Evolutionary conservation across 2,888 invertebrate species (phyloP).

Genomic region (Hydrotaea diabolus): DNA sequence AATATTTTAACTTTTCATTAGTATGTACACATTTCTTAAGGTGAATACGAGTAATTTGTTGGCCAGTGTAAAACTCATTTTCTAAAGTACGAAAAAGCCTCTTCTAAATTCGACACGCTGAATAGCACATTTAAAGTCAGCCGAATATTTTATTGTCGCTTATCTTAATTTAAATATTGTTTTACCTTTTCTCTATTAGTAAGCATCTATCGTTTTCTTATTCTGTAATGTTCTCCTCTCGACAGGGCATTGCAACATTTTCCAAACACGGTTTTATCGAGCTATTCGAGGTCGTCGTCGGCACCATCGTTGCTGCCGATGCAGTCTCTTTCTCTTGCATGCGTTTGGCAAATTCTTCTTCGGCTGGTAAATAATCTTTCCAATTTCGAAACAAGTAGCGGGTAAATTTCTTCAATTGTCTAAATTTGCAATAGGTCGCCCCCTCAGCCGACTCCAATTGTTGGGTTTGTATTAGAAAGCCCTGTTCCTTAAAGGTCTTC

Average conservation of each 20-base stretch:
- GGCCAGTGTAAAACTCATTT: neutral
- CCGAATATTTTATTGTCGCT: too few species aligned
- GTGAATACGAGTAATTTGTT: neutral
- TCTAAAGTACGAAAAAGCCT: neutral
- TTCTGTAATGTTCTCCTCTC: constrained; percentile 29
- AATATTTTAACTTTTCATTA: neutral
- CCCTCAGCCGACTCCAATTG: constrained; percentile 96
- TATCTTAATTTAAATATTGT: too few species aligned
- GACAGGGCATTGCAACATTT: neutral
- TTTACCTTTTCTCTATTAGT: neutral
- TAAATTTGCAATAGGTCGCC: constrained; percentile 95
- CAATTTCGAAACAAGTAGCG: constrained; percentile 94
- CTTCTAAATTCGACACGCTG: neutral
- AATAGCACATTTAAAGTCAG: too few species aligned
- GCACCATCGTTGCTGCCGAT: too few species aligned
- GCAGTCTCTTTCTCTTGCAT: neutral
- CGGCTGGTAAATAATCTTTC: constrained; percentile 93
- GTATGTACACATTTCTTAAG: constrained; percentile 26
- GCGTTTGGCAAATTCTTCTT: constrained; percentile 73
- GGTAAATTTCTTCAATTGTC: constrained; percentile 94
- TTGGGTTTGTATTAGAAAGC: constrained; percentile 95
- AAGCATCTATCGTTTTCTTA: neutral
- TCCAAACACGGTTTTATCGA: neutral
- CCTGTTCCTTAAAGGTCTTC: constrained; percentile 95
- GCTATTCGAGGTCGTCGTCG: neutral